Conservation (phyloP, 2,797 vertebrate species). For the Siniperca scherzeri region DNA sequence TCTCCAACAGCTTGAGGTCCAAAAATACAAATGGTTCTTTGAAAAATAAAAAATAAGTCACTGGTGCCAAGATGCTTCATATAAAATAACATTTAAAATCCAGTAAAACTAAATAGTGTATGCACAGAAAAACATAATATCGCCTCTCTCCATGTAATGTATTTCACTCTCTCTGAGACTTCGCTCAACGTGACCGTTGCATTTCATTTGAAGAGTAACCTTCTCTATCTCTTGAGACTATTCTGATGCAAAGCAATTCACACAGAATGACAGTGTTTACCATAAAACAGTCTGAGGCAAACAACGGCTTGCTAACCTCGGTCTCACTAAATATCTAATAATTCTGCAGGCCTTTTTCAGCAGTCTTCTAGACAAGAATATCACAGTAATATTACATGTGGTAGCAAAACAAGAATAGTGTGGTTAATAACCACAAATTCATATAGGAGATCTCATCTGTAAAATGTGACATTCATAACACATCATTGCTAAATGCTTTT, state of each 20-base stretch:
- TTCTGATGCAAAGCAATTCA: not conserved
- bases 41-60: not conserved
- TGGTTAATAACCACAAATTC: not conserved
- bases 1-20: not conserved
- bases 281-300: slow-evolving; percentile 22
- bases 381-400: not conserved
- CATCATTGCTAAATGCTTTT: not conserved
- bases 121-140: not conserved
- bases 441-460: not conserved
- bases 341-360: not conserved
- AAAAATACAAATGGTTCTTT: not conserved
- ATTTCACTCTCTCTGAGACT: not conserved
- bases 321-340: slow-evolving; percentile 30
- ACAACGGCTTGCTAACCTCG: not conserved
- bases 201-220: slow-evolving; percentile 7
- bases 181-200: not conserved
- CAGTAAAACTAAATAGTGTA: not conserved
- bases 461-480: slow-evolving; percentile 13
- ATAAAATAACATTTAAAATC: not conserved
- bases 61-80: not conserved
- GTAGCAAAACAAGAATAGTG: not conserved
- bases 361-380: not conserved
- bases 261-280: not conserved
- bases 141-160: not conserved
- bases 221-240: not conserved